Evolutionary conservation across 2,888 invertebrate genomes (phyloP).

Genomic region (Drosophila nr. perissopoda): DNA sequence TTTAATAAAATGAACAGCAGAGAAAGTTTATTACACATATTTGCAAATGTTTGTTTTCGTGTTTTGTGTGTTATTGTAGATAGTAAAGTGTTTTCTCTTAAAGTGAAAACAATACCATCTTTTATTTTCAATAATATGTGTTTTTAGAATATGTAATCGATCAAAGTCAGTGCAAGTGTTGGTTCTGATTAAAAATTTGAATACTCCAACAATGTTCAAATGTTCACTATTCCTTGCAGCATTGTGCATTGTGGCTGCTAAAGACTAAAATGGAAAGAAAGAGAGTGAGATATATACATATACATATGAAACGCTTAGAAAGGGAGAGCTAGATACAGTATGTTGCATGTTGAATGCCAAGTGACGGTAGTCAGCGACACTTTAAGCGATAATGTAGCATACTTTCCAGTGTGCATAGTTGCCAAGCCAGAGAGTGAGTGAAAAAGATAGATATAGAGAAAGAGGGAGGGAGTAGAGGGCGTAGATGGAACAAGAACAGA

Average conservation of each 20-base stretch:
- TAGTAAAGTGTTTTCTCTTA: not conserved
- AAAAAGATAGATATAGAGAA: not conserved
- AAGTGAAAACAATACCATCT: not conserved
- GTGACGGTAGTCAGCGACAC: slow-evolving; percentile 62
- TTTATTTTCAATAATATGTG: not conserved
- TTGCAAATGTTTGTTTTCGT: not conserved
- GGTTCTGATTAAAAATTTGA: slow-evolving; percentile 11
- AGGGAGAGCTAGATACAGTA: not conserved
- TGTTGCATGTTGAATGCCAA: slow-evolving; percentile 49
- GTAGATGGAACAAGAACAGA: not conserved
- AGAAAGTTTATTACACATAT: not conserved
- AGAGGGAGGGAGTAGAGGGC: not conserved
- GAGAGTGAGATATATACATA: not conserved
- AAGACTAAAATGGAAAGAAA: not conserved
- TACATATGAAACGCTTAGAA: not conserved
- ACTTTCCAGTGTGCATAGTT: slow-evolving; percentile 42
- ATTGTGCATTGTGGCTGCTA: slow-evolving; percentile 3
- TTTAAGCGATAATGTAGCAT: slow-evolving; percentile 73
- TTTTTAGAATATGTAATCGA: not conserved
- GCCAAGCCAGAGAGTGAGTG: not conserved
- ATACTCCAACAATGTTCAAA: not conserved
- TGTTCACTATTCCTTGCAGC: not conserved
- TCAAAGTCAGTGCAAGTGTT: not conserved
- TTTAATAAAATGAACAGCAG: not conserved
- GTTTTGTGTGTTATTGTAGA: not conserved